phyloP scores from a whole-genome alignment of 2,888 invertebrate species.

The Spodoptera exigua region DNA sequence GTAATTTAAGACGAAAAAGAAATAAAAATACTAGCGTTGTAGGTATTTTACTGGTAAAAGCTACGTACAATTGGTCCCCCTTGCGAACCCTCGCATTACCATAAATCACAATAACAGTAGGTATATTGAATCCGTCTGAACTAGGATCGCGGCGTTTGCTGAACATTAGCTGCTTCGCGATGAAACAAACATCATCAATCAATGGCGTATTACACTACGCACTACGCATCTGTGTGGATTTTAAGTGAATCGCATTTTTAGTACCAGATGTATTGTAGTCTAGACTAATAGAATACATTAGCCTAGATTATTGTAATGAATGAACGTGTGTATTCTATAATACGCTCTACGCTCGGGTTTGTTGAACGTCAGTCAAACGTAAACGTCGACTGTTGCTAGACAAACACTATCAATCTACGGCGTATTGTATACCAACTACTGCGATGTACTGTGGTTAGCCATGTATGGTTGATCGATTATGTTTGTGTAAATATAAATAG shows the following conservation, averaged over 20 bases:
- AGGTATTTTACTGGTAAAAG: slow-evolving; percentile 20
- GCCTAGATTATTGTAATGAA: too few species aligned
- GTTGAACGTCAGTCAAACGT: neutral
- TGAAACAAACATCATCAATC: slow-evolving; percentile 28
- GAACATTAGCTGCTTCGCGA: slow-evolving; percentile 32
- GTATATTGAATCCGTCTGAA: slow-evolving; percentile 46
- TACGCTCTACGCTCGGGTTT: neutral
- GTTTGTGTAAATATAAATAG: too few species aligned
- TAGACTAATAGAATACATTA: too few species aligned
- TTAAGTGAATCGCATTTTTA: neutral
- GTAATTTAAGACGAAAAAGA: slow-evolving; percentile 5
- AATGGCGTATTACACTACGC: slow-evolving; percentile 7
- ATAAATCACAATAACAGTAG: slow-evolving; percentile 56
- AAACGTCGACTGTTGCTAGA: neutral
- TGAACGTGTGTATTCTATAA: neutral
- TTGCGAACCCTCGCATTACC: slow-evolving; percentile 38
- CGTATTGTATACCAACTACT: neutral
- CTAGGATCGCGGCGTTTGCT: slow-evolving; percentile 28
- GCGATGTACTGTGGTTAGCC: too few species aligned
- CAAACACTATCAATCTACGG: slow-evolving; percentile 11
- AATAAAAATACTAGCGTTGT: slow-evolving; percentile 16
- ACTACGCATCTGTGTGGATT: too few species aligned
- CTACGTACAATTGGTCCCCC: slow-evolving; percentile 32
- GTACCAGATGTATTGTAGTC: neutral
- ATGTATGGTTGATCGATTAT: too few species aligned